A percentile compares a stretch with the other conserved stretches of the same genome.
Conservation (phyloP, 1,140 invertebrate genomes). For the Musca vetustissima region DNA sequence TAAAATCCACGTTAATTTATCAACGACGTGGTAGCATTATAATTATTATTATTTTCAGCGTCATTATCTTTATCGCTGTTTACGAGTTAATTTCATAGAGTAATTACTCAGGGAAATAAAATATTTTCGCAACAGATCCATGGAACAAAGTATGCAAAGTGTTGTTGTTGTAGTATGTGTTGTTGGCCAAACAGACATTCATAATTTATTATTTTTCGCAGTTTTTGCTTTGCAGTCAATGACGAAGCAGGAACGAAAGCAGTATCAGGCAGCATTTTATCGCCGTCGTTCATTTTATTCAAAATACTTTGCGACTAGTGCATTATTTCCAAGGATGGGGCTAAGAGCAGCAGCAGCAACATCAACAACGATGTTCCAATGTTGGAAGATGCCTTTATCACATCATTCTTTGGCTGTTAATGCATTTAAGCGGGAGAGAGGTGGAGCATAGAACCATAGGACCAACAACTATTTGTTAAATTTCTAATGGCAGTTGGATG, state of each 20-base stretch:
- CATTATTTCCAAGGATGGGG: no score
- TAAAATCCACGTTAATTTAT: background rate
- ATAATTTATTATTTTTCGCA: no score
- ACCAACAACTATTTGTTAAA: background rate
- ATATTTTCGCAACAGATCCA: conserved; percentile 3
- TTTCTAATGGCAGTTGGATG: conserved; percentile 10
- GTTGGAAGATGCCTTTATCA: no score
- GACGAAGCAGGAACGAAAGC: background rate
- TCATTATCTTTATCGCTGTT: background rate
- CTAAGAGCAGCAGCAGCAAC: no score
- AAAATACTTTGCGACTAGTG: background rate
- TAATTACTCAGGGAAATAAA: background rate
- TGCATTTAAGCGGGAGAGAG: background rate
- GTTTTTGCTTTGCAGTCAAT: background rate
- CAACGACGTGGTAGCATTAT: background rate
- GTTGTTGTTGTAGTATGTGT: background rate
- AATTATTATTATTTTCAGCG: background rate
- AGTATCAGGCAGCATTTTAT: background rate
- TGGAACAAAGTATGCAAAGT: background rate
- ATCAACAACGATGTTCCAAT: no score
- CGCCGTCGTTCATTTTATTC: background rate
- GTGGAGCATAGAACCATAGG: background rate
- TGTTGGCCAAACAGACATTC: background rate
- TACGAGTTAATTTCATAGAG: conserved; percentile 6
- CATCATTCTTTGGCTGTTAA: no score